phyloP scores from a whole-genome alignment of 92 coral and sea anemone species.

The Umimayanthus kanabou region DNA sequence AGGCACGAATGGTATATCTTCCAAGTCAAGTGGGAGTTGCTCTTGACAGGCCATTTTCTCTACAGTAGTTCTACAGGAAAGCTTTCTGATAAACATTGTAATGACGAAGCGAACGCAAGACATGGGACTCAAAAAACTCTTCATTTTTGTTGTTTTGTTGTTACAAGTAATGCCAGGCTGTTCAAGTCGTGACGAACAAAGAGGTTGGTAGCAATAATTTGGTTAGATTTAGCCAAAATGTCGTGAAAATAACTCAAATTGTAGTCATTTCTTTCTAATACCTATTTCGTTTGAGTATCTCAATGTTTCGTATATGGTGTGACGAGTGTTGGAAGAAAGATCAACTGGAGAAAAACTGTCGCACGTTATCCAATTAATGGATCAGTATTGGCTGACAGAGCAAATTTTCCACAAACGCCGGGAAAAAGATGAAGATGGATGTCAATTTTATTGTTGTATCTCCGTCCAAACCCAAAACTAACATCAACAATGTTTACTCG shows the following conservation, averaged over 20 bases:
- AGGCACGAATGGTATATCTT: slow-evolving; percentile 6
- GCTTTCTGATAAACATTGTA: not conserved
- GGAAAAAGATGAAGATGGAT: not conserved
- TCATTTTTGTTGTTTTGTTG: not conserved
- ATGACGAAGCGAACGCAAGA: not conserved
- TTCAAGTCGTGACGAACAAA: not conserved
- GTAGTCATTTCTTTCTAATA: not conserved
- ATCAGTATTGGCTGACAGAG: not conserved
- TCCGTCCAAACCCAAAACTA: not conserved
- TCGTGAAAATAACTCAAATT: not conserved
- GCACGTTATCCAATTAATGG: not conserved
- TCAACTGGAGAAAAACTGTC: not conserved
- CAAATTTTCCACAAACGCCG: not conserved
- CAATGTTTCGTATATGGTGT: not conserved
- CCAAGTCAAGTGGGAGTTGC: slow-evolving; percentile 22
- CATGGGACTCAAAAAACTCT: not conserved
- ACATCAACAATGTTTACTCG: not conserved
- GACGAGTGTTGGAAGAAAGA: not conserved
- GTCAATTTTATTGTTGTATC: not conserved
- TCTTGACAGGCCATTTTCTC: not conserved
- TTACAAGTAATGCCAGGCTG: not conserved
- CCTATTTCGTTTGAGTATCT: not conserved
- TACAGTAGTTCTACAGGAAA: not conserved
- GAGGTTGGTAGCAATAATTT: slow-evolving; percentile 1
- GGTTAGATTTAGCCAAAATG: not conserved